phyloP scores from a whole-genome alignment of 1,140 invertebrate genomes.

The Pemphigus obesinymphae region DNA sequence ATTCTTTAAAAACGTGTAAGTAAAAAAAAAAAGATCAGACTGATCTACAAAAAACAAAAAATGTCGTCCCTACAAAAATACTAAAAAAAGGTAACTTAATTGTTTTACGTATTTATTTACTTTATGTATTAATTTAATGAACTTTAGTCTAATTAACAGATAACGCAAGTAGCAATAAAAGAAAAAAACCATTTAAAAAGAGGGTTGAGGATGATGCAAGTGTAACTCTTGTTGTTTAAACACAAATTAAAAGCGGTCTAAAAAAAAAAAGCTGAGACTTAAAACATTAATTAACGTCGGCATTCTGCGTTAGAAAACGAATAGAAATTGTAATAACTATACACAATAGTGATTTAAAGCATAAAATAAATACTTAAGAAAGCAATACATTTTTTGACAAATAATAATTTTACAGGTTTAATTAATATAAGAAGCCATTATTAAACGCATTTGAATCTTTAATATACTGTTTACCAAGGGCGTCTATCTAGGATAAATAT shows the following conservation, averaged over 20 bases:
- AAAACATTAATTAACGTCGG: background rate
- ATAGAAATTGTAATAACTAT: background rate
- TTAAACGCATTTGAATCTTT: no score
- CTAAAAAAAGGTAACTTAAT: no score
- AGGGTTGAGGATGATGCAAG: background rate
- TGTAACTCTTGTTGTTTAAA: background rate
- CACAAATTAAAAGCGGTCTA: background rate
- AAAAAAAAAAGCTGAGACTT: background rate
- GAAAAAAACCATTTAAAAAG: background rate
- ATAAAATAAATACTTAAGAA: background rate
- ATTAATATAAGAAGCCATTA: background rate
- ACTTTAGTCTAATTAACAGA: constrained; percentile 15
- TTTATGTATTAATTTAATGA: background rate
- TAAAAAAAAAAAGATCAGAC: no score
- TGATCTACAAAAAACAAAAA: no score
- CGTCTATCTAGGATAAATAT: no score
- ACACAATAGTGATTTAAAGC: background rate
- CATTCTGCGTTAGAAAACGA: background rate
- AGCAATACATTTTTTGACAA: no score
- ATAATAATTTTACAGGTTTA: background rate
- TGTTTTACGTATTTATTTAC: background rate
- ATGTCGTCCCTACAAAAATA: no score
- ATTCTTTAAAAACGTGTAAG: no score
- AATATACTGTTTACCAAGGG: background rate
- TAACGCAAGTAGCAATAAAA: background rate